phyloP scores from a whole-genome alignment of 2,888 invertebrate species.

The Tetragonisca angustula region DNA sequence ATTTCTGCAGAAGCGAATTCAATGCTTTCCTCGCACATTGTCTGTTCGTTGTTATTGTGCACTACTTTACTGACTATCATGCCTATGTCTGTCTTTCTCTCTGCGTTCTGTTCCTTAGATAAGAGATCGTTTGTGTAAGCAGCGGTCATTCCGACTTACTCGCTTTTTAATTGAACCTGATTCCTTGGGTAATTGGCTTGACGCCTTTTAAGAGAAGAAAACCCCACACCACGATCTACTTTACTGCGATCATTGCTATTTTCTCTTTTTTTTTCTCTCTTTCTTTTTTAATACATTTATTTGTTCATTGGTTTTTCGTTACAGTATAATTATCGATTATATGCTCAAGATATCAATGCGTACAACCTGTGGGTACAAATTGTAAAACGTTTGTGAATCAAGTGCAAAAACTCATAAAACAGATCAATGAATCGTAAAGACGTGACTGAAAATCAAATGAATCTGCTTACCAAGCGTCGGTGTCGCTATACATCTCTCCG shows the following conservation, averaged over 20 bases:
- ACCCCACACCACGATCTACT: constrained; percentile 46
- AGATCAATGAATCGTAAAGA: constrained; percentile 50
- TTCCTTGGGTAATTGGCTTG: constrained; percentile 64
- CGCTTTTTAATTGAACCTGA: constrained; percentile 69
- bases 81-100: constrained; percentile 25
- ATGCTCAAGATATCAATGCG: constrained; percentile 7
- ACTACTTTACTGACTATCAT: constrained; percentile 19
- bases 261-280: background rate
- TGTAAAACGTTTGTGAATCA: constrained; percentile 25
- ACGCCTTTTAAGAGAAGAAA: constrained; percentile 51
- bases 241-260: constrained; percentile 27
- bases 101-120: constrained; percentile 45
- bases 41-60: constrained; percentile 32
- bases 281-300: constrained; percentile 13
- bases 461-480: constrained; percentile 48
- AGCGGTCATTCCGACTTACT: constrained; percentile 67
- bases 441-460: constrained; percentile 68
- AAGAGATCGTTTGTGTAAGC: constrained; percentile 63
- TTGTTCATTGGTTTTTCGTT: constrained; percentile 27
- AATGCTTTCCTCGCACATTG: constrained; percentile 25
- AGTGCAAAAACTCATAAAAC: constrained; percentile 41
- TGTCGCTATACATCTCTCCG: constrained; percentile 58
- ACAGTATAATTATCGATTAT: constrained; percentile 20
- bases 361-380: constrained; percentile 6
- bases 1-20: constrained; percentile 36